Conservation (phyloP, 92 coral and sea anemone species). For the Anthopleura xanthogrammica region DNA sequence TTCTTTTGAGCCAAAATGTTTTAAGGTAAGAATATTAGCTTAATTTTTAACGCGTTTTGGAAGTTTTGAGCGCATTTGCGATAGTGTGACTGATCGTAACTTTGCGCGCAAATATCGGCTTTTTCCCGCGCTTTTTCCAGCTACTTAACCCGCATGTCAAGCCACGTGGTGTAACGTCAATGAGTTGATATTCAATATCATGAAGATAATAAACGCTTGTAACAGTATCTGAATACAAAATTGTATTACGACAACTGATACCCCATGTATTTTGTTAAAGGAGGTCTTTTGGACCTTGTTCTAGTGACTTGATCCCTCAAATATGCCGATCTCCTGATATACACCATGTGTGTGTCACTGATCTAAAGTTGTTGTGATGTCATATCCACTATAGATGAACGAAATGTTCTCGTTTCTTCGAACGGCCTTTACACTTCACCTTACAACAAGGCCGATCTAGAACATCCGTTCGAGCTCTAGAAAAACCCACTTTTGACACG, state of each 20-base stretch:
- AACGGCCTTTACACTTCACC: background rate
- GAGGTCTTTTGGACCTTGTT: background rate
- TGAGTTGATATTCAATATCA: background rate
- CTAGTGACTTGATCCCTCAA: background rate
- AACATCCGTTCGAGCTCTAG: constrained; percentile 2
- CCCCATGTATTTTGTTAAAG: background rate
- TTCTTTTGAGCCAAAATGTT: constrained; percentile 41
- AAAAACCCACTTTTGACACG: background rate
- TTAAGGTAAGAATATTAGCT: constrained; percentile 39
- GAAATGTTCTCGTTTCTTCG: background rate
- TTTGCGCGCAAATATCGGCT: constrained; percentile 1
- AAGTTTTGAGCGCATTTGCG: background rate
- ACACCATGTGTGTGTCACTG: background rate
- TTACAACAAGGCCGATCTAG: background rate
- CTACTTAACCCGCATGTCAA: background rate
- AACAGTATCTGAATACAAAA: background rate
- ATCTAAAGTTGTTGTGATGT: background rate
- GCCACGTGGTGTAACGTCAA: constrained; percentile 8
- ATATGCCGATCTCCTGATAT: background rate
- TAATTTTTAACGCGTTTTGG: background rate
- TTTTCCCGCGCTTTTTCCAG: constrained; percentile 4
- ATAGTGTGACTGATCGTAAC: background rate
- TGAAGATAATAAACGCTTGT: background rate
- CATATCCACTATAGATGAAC: background rate
- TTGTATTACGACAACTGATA: background rate